Percentiles rank a stretch among this genome's conserved stretches.
Conservation (phyloP, 2,113 vertebrate genomes). For the Psettodes erumei region DNA sequence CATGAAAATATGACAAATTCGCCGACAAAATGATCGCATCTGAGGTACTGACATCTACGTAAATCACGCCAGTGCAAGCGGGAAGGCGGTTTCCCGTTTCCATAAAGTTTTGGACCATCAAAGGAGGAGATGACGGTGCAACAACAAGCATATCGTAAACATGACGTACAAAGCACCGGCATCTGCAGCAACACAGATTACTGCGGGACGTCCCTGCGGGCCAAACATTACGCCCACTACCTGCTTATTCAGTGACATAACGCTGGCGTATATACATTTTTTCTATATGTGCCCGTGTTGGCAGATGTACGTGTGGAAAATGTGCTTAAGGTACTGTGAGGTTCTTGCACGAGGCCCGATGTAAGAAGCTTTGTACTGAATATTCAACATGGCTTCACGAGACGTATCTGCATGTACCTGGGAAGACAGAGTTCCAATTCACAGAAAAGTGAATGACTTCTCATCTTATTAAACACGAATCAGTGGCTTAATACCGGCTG, state of each 20-base stretch:
- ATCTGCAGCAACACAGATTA: too few relatives aligned
- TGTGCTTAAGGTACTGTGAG: too few relatives aligned
- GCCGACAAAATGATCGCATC: too few relatives aligned
- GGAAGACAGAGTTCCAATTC: background rate
- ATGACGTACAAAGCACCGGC: too few relatives aligned
- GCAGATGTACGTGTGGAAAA: too few relatives aligned
- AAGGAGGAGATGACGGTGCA: conserved; percentile 5
- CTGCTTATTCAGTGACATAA: too few relatives aligned
- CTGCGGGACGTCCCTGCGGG: too few relatives aligned
- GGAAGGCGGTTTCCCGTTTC: background rate
- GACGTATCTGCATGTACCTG: background rate
- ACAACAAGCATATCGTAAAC: too few relatives aligned
- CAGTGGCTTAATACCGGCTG: background rate
- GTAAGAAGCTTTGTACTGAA: background rate
- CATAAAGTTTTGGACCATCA: background rate
- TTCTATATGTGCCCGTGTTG: too few relatives aligned
- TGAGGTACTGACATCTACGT: background rate
- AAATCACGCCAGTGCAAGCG: background rate
- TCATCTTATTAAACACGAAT: background rate
- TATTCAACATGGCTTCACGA: background rate
- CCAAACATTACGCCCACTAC: too few relatives aligned
- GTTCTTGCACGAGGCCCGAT: background rate
- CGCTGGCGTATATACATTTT: too few relatives aligned
- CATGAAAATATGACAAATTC: background rate
- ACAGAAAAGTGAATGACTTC: background rate